These are phyloP conservation scores for Drosophila neonasuta DNA, from an alignment of 2,888 invertebrate species.

Conservation along the genomic window DNA sequence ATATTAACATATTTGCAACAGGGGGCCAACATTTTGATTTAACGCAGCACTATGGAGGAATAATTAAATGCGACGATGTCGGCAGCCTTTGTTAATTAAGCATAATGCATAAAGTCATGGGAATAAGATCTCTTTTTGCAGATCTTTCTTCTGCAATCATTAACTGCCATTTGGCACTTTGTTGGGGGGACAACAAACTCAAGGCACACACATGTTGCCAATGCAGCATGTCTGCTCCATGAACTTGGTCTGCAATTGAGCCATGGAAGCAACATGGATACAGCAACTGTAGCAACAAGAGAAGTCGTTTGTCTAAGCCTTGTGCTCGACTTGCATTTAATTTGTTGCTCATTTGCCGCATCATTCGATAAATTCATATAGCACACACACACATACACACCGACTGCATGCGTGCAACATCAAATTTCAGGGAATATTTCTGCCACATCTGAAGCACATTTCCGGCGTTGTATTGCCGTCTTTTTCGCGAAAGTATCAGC, in stretches of 20 bases:
- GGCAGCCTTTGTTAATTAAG: constrained; percentile 74
- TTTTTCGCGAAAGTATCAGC: constrained; percentile 20
- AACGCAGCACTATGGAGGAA: constrained; percentile 45
- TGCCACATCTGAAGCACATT: constrained; percentile 41
- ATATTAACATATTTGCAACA: constrained; percentile 67
- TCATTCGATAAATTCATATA: constrained; percentile 65
- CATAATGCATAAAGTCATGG: constrained; percentile 71
- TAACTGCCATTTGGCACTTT: constrained; percentile 42
- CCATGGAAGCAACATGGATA: constrained; percentile 42
- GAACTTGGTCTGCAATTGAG: constrained; percentile 69
- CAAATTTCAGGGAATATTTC: constrained; percentile 33
- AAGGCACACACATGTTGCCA: constrained; percentile 63
- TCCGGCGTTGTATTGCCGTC: constrained; percentile 48
- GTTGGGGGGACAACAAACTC: constrained; percentile 27
- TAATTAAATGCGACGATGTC: constrained; percentile 67
- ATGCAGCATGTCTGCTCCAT: constrained; percentile 65
- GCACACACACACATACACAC: not conserved
- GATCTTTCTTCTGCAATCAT: constrained; percentile 45
- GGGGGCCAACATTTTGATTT: constrained; percentile 65
- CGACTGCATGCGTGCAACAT: constrained; percentile 33
- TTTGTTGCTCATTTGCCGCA: constrained; percentile 72
- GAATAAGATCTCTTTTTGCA: constrained; percentile 51
- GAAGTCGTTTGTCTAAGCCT: constrained; percentile 46
- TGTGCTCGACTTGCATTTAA: constrained; percentile 41
- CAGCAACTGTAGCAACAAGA: constrained; percentile 38